phyloP scores from a whole-genome alignment of 2,797 vertebrate species.

The Coilia nasus region DNA sequence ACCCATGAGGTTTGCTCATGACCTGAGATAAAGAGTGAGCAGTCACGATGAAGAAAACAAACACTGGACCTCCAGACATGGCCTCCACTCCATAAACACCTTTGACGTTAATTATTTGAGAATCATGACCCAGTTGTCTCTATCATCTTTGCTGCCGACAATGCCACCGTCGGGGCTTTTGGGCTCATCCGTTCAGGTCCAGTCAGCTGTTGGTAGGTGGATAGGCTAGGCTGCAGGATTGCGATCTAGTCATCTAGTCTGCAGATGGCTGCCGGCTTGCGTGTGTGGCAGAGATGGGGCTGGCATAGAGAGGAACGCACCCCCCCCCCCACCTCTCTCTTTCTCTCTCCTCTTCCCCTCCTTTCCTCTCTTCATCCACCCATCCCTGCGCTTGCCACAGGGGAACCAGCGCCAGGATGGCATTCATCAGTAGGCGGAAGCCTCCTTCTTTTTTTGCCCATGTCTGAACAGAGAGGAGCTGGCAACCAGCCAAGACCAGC shows the following conservation, averaged over 20 bases:
- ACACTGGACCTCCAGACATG: conserved; percentile 1
- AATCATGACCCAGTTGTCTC: conserved; percentile 1
- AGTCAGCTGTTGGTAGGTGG: not conserved
- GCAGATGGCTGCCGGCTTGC: not conserved
- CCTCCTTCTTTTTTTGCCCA: not conserved
- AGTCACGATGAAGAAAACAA: not conserved
- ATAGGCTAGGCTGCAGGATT: not conserved
- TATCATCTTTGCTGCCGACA: not conserved
- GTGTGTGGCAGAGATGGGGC: not conserved
- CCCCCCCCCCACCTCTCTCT: not conserved
- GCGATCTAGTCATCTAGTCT: not conserved
- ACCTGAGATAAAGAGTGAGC: not conserved
- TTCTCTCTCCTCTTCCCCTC: too few species aligned
- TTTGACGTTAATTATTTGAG: conserved; percentile 1
- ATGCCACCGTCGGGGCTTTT: not conserved
- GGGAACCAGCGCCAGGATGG: not conserved
- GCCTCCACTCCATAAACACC: not conserved
- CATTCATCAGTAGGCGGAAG: not conserved
- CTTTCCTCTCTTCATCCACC: not conserved
- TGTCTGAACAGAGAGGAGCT: not conserved
- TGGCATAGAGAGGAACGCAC: not conserved
- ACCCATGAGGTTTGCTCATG: not conserved
- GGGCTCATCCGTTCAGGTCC: not conserved
- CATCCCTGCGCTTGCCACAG: not conserved
- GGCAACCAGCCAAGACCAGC: not conserved